These are phyloP conservation scores for Eupithecia subfuscata DNA, from an alignment of 2,888 invertebrate species.

Conservation along the genomic window DNA sequence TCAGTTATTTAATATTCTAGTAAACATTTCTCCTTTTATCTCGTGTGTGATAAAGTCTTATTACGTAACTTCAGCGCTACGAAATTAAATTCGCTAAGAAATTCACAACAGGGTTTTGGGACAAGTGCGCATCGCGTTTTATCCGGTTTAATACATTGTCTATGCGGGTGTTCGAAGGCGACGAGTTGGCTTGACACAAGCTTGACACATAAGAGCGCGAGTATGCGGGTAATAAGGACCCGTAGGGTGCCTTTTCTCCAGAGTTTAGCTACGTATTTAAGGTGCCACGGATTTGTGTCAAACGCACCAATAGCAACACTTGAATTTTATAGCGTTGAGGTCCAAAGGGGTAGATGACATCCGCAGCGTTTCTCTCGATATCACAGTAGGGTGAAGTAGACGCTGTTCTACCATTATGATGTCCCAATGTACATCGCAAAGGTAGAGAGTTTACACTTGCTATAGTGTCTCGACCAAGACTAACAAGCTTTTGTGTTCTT, in stretches of 20 bases:
- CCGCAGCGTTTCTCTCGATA: neutral
- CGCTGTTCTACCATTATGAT: neutral
- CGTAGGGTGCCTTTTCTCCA: neutral
- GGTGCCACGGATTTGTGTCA: neutral
- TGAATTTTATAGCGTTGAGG: neutral
- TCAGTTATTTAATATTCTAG: slow-evolving; percentile 28
- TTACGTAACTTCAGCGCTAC: slow-evolving; percentile 32
- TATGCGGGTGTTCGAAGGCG: neutral
- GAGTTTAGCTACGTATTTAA: neutral
- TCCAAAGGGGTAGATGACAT: neutral
- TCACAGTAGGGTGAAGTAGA: neutral
- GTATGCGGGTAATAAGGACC: neutral
- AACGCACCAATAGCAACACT: neutral
- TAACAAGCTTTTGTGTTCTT: neutral
- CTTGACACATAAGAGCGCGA: neutral
- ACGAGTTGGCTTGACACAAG: neutral
- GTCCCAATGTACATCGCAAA: neutral
- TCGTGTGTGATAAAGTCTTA: slow-evolving; percentile 32
- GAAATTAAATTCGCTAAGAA: slow-evolving; percentile 41
- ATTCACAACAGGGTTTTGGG: slow-evolving; percentile 35
- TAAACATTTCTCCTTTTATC: slow-evolving; percentile 24
- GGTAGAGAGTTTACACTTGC: neutral
- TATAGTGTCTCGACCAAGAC: neutral
- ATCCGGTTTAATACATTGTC: slow-evolving; percentile 1
- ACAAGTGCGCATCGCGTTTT: slow-evolving; percentile 27